Evolutionary conservation across 2,888 invertebrate species (phyloP), one percentile per base, ranked within the genome.

Genomic region (Terebella lapidaria): DNA sequence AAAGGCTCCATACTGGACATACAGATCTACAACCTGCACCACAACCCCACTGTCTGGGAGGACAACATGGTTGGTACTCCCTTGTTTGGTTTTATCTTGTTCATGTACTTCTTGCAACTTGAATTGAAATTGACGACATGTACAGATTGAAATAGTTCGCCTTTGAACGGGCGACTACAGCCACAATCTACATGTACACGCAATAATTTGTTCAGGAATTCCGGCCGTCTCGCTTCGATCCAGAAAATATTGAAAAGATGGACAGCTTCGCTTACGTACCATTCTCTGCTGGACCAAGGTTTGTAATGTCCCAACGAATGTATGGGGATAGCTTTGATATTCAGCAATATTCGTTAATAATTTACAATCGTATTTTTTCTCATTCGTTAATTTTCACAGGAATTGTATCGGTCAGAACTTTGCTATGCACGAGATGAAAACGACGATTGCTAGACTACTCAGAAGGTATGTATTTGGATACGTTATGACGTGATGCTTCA

Each of bases 331-430:
- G 10, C 10, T 10, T 35, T 35, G 18, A 35, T 15, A 15, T 15
- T 18, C 35, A 35, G 35, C 35, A 10, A 35, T 35, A n/a, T n/a
- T n/a, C n/a, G n/a, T n/a, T n/a, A n/a, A n/a, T n/a, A n/a, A n/a
- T n/a, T n/a, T n/a, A n/a, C n/a, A n/a, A n/a, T n/a, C n/a, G n/a
- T n/a, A n/a, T n/a, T n/a, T n/a, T n/a, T n/a, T n/a, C n/a, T n/a
- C n/a, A n/a, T n/a, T n/a, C n/a, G n/a, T n/a, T n/a, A n/a, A n/a
- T 15, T 46, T 25, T 58, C 54, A 22, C 24, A 69, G 68, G 55
- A 74, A 74, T 56, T 74, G 74, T 56, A 74, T 74, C 45, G 74
- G 74, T 18, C 72, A 74, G 57, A 70, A 70, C 51, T 74, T 74
- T 66, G 74, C 74, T 26, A 67, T 74, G 68, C 60, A 71, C 62